Base-by-base conservation (phyloP, 2,113 vertebrate genomes). In the Perca fluviatilis region DNA sequence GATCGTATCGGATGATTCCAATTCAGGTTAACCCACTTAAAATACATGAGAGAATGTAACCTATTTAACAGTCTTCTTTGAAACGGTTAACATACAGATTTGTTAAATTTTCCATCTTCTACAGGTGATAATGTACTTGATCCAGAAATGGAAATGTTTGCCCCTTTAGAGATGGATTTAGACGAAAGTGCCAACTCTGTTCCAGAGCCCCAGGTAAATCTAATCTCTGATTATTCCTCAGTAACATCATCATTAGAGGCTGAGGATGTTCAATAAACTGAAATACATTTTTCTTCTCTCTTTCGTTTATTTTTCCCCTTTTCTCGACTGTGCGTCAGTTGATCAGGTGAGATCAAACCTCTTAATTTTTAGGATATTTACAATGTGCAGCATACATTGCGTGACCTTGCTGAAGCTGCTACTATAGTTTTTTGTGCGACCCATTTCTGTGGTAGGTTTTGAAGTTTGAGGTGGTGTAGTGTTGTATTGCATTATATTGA, bases 91-190 rank as follows among this genome's bases (percentile, higher is more conserved):
- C 16, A 1, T n/a, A 1, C 19, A 40, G 2, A 74, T 25, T 27
- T 3, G 1, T 33, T 1, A 50, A 2, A 19, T 54, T 19, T n/a
- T 3, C 19, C 4, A 36, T 71, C 0, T 56, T 51, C 23, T 36
- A 8, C 74, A 93, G 91, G 63, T 30, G 60, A 49, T 0, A 18
- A 27, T 5, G 12, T 14, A 3, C 2, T 51, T 2, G 11, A 23
- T 14, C 0, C 12, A 1, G 49, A 71, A 6, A 36, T 49, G 18
- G 56, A 6, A 4, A 73, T 66, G 1, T 84, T 71, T 6, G 85
- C 70, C 1, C 94, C 88, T 6, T 2, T 94, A 21, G 91, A 93
- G 9, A 82, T 58, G 2, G 93, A 93, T 66, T 18, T 89, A 4
- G 93, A 92, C 0, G 83, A 84, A n/a, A 81, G 43, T 82, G 62